Evolutionary conservation across 2,797 vertebrate genomes (phyloP), one percentile per base, ranked within the genome.

Genomic region (Gymnoscopelus microlampas): DNA sequence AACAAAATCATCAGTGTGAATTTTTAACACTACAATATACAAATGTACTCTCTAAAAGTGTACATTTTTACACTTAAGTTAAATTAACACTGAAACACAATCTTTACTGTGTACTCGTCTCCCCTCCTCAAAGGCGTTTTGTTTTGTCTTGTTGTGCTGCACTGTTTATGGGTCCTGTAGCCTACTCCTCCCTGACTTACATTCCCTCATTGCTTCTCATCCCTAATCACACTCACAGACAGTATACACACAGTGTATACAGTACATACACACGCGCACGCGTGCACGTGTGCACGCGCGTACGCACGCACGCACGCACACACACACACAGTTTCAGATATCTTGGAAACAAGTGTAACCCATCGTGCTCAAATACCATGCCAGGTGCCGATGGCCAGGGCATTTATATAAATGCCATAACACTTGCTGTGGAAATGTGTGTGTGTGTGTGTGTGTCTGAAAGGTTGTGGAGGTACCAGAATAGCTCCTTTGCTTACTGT

Each of bases 361-460:
- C 85, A 76, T 86, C 74, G 81, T 73, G 53, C 62, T 83, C 80
- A 86, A 86, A 48, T 70, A 10, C 75, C 71, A 71, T 83, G 79
- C 87, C 86, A 81, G 68, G 63, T 61, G 73, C 67, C 57, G 23
- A 62, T 66, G 15, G 58, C 69, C 56, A 68, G 48, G 26, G 12
- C 80, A 78, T 89, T 81, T 80, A 87, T 84, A 85, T 68, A 79
- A 72, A 75, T 56, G 63, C 58, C 59, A 68, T 13, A 55, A 73
- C 76, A 76, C 79, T 77, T 78, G 63, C 74, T 81, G 82, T 91
- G 89, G 89, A 93, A 93, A 91, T 23, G 58, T 47, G 14, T 60
- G 58, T 47, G 14, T 26, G 14, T 47, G 23, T 24, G 24, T 2
- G 26, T 58, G 24, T 35, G 56, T 6, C 1, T 56, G 54, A 8